phyloP scores from a whole-genome alignment of 2,888 invertebrate genomes.

The Laspeyria flexula region DNA sequence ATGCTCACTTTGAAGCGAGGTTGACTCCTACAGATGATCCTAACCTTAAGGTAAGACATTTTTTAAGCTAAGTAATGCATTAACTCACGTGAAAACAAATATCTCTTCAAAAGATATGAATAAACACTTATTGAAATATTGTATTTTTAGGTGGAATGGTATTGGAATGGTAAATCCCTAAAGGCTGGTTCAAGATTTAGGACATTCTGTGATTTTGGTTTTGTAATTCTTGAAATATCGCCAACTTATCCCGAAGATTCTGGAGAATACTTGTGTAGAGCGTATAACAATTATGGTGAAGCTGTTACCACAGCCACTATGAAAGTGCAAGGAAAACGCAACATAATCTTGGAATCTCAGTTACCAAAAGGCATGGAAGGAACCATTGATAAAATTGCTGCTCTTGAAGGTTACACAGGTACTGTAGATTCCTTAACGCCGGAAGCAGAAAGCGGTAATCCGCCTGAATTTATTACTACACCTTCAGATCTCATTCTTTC shows the following conservation, averaged over 20 bases:
- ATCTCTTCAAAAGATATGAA: too few relatives aligned
- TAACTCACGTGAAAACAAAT: too few relatives aligned
- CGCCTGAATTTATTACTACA: slow-evolving; percentile 95
- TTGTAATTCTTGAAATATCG: slow-evolving; percentile 98
- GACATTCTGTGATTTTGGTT: slow-evolving; percentile 99
- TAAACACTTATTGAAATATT: background rate
- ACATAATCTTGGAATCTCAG: slow-evolving; percentile 96
- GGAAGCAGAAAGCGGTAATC: slow-evolving; percentile 94
- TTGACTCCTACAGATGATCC: slow-evolving; percentile 96
- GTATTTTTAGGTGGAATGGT: slow-evolving; percentile 92
- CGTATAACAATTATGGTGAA: slow-evolving; percentile 95
- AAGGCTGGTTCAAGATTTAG: slow-evolving; percentile 96
- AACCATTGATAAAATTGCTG: slow-evolving; percentile 96
- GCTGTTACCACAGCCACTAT: slow-evolving; percentile 95
- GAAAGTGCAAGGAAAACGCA: slow-evolving; percentile 96
- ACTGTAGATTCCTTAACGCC: slow-evolving; percentile 88
- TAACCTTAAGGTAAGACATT: slow-evolving; percentile 88
- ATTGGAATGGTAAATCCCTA: slow-evolving; percentile 96
- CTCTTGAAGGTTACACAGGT: slow-evolving; percentile 94
- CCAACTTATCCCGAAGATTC: slow-evolving; percentile 99
- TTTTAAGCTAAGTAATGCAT: too few relatives aligned
- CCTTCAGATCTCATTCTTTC: slow-evolving; percentile 93
- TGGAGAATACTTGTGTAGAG: slow-evolving; percentile 96
- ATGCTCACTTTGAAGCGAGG: slow-evolving; percentile 95
- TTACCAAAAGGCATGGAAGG: slow-evolving; percentile 97